Base-by-base conservation (phyloP, 2,797 vertebrate species). In the Acropternis orthonyx region DNA sequence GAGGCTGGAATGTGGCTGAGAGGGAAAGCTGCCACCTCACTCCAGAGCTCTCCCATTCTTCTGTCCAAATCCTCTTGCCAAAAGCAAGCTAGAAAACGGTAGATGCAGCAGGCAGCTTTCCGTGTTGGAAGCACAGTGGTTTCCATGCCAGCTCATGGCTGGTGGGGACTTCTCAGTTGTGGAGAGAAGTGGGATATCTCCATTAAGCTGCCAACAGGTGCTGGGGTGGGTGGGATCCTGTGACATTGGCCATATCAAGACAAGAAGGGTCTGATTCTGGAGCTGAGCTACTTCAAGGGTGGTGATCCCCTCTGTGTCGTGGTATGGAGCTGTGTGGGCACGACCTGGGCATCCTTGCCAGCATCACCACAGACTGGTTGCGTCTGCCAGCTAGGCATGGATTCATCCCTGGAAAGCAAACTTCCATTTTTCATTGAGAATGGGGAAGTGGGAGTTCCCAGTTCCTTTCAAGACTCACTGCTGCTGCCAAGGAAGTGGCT, bases 301-400 rank as follows among this genome's bases (percentile, higher is more conserved):
- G 1, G 0, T 1, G 12, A 28, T 51, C 10, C 5, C 1, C 34
- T 7, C 4, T 0, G 0, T 3, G 24, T 5, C 1, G 1, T 5
- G 34, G 37, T 14, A 17, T 6, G 3, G 39, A 27, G 22, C 48
- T 46, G 36, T 21, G 22, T 2, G 8, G 46, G 67, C 52, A 28
- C n/a, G 2, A 4, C 9, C 27, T 23, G 46, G 32, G 63, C 54
- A 32, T 26, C 56, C 39, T 58, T 24, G 0, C 48, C 52, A 58
- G 39, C 44, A 9, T 12, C 13, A 37, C 58, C 67, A 37, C 32
- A 16, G 34, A 23, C 20, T 32, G 36, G 14, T 10, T 37, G n/a
- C 2, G 1, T 20, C 61, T 84, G 65, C 66, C 77, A 92, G 0
- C 41, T 41, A 83, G 61, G 34, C 86, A 56, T 12, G 12, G n/a